These are phyloP conservation scores for Pampus argenteus DNA, from an alignment of 2,797 vertebrate genomes.

Conservation along the genomic window DNA sequence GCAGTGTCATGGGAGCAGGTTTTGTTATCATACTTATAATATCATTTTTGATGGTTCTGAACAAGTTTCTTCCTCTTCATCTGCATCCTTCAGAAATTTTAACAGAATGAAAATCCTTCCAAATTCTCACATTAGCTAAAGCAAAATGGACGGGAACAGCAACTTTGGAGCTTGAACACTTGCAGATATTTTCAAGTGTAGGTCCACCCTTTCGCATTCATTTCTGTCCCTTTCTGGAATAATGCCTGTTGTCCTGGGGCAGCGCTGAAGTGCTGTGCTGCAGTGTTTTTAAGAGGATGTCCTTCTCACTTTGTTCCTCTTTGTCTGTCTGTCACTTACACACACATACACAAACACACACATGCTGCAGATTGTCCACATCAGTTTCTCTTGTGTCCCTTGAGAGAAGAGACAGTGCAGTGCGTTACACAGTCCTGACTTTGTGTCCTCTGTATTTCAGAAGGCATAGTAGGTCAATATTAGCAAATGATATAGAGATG, in stretches of 20 bases:
- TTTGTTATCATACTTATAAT: neutral
- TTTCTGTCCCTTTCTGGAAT: conserved; percentile 44
- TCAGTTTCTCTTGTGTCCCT: conserved; percentile 31
- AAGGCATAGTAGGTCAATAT: conserved; percentile 4
- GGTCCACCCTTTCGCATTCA: conserved; percentile 13
- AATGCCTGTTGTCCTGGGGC: conserved; percentile 42
- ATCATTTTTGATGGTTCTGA: neutral
- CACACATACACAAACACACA: conserved; percentile 16
- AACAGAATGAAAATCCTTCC: neutral
- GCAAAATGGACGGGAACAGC: conserved; percentile 12
- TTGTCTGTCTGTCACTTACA: conserved; percentile 47
- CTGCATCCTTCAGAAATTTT: neutral
- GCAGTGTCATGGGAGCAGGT: neutral
- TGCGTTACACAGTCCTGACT: neutral
- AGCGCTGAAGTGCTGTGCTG: conserved; percentile 37
- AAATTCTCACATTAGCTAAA: conserved; percentile 9
- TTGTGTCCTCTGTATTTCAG: conserved; percentile 31
- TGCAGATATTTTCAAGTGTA: conserved; percentile 19
- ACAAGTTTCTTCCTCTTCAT: neutral
- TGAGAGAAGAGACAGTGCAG: conserved; percentile 17
- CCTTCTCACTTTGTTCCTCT: conserved; percentile 59
- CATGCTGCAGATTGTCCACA: conserved; percentile 39
- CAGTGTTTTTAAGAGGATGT: conserved; percentile 39
- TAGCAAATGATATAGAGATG: conserved; percentile 15
- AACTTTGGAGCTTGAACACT: conserved; percentile 15